These are phyloP conservation scores for Nasonia oneida DNA, from an alignment of 2,888 invertebrate species.

Conservation along the genomic window DNA sequence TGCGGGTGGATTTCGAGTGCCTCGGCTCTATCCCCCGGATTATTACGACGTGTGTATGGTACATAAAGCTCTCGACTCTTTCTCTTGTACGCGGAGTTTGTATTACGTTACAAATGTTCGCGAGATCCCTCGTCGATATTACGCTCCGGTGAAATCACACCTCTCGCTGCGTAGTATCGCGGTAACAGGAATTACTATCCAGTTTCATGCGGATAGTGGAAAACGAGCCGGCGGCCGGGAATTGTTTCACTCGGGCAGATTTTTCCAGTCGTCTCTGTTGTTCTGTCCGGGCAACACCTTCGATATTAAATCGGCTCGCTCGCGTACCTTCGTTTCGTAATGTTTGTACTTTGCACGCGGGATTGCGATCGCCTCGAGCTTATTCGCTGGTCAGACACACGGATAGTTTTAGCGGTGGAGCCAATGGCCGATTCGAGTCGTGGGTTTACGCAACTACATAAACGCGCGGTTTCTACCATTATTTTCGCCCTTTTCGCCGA, in stretches of 20 bases:
- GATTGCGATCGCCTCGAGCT: not conserved
- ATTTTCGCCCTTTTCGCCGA: not conserved
- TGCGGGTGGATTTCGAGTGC: slow-evolving; percentile 58
- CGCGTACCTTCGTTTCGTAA: slow-evolving; percentile 42
- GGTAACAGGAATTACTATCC: slow-evolving; percentile 56
- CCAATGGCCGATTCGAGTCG: not conserved
- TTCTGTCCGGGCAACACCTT: slow-evolving; percentile 37
- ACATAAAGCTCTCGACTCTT: not conserved
- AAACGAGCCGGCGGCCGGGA: slow-evolving; percentile 38
- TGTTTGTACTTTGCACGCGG: slow-evolving; percentile 28
- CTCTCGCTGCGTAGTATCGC: slow-evolving; percentile 47
- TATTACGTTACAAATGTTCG: slow-evolving; percentile 49
- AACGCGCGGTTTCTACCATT: slow-evolving; percentile 12
- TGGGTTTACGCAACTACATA: slow-evolving; percentile 6
- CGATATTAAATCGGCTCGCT: slow-evolving; percentile 34
- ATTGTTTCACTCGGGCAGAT: slow-evolving; percentile 33
- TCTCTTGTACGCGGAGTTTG: not conserved
- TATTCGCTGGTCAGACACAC: too few relatives aligned
- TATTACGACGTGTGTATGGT: not conserved
- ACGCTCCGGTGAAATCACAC: slow-evolving; percentile 59
- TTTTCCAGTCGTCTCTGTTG: not conserved
- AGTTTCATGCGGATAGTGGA: slow-evolving; percentile 59
- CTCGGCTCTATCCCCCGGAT: slow-evolving; percentile 32
- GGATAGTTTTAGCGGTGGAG: too few relatives aligned
- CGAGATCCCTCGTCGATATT: slow-evolving; percentile 8